phyloP scores from a whole-genome alignment of 2,797 vertebrate genomes.

The Aythya fuligula region DNA sequence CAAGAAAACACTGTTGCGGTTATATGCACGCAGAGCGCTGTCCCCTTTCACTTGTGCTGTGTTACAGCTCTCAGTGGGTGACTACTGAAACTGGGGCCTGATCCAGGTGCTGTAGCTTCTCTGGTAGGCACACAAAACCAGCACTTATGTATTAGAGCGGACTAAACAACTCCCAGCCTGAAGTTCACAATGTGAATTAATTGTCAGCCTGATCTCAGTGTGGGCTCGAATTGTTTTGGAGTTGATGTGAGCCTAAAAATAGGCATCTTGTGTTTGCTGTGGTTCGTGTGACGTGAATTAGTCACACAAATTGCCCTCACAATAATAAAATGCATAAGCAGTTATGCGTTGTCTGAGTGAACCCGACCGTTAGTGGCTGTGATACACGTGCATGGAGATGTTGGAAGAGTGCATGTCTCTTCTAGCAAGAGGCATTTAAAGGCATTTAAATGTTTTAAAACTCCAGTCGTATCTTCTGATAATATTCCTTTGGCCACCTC shows the following conservation, averaged over 20 bases:
- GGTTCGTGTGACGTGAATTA: neutral
- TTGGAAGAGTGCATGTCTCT: neutral
- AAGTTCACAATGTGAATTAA: neutral
- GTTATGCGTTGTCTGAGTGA: neutral
- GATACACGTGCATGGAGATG: neutral
- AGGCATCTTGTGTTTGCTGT: neutral
- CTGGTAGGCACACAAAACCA: neutral
- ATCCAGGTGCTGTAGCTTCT: neutral
- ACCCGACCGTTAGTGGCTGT: neutral
- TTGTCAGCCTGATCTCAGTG: neutral
- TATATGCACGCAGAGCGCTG: fast-evolving
- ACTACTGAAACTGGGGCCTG: neutral
- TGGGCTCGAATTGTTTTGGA: neutral
- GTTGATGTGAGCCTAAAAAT: neutral
- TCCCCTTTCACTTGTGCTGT: neutral
- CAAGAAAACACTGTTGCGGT: fast-evolving
- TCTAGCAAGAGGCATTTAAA: neutral
- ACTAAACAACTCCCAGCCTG: neutral
- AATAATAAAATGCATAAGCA: neutral
- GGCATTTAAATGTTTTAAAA: neutral
- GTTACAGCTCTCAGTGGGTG: neutral
- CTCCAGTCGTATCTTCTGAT: neutral
- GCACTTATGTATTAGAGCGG: neutral
- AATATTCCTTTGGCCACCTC: neutral
- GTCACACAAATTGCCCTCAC: neutral